Evolutionary conservation across 2,797 vertebrate genomes (phyloP).

Genomic region (Anomalospiza imberbis): DNA sequence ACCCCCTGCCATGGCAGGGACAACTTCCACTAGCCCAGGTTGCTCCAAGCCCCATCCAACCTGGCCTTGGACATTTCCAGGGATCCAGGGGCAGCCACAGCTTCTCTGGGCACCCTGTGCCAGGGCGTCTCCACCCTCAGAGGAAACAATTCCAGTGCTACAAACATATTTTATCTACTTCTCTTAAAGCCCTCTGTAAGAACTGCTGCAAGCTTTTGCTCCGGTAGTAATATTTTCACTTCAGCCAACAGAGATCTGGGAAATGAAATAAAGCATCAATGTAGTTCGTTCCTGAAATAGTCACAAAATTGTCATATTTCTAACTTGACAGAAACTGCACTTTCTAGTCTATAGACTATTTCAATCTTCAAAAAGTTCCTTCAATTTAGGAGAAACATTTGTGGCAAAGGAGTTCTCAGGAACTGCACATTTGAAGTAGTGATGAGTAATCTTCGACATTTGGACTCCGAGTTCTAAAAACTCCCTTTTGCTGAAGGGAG

Average conservation of each 20-base stretch:
- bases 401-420: neutral
- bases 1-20: neutral
- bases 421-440: neutral
- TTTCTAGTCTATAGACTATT: neutral
- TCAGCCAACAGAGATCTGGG: neutral
- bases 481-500: neutral
- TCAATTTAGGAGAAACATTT: neutral
- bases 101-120: neutral
- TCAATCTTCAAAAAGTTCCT: neutral
- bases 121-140: accelerated
- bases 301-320: neutral
- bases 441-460: neutral
- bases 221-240: neutral
- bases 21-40: accelerated
- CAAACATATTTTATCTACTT: neutral
- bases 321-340: neutral
- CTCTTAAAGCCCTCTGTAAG: neutral
- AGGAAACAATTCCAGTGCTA: neutral
- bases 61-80: neutral
- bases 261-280: neutral
- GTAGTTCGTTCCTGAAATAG: neutral
- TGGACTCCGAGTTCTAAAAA: neutral
- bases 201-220: neutral
- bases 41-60: accelerated
- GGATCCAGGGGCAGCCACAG: neutral